Evolutionary conservation across 30 jellyfish, hydroid and myxozoan species (phyloP), one percentile per base, ranked within the genome.

Genomic region (Hydractinia symbiolongicarpus): DNA sequence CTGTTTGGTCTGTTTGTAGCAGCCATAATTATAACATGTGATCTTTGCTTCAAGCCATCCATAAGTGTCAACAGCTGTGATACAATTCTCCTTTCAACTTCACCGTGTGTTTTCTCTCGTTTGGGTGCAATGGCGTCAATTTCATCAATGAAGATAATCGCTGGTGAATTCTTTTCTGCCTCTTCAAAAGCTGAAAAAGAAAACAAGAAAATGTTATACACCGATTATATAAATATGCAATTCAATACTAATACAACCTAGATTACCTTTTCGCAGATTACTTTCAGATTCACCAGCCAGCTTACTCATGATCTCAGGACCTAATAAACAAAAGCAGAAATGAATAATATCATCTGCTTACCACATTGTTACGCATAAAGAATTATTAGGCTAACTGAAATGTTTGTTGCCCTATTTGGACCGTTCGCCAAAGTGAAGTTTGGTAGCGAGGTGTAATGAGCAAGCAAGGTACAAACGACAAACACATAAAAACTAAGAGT

Each of bases 241-340:
- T 0, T 8, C 70, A 72, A 53, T 5, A 72, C 50, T 72, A 15
- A n/a, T 7, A 5, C 8, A 8, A 17, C n/a, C 72, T 30, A n/a
- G 55, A 21, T 72, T 9, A 87, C 94, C 98, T 94, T 94, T 94
- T 71, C 99, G 72, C 9, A 94, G 93, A 78, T 94, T 94, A 74
- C 99, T 94, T 84, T 94, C 99, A 10, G 99, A 94, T 83, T 94
- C 99, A 30, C 99, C 99, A 73, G 99, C 99, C 79, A 94, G 58
- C 66, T 94, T 94, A 84, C 97, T 89, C 99, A 94, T 94, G 67
- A 94, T 94, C 66, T 94, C 99, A 76, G 99, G 99, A 5, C 99
- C 99, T 93, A 73, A 0, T 6, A 7, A 8, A 58, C 54, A 30
- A 50, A 77, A 52, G 4, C n/a, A n/a, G n/a, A n/a, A n/a, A n/a